Percentiles rank a stretch among this genome's conserved stretches.
Evolutionary conservation across 2,113 vertebrate species (phyloP).

Genomic region (Mungos mungo): DNA sequence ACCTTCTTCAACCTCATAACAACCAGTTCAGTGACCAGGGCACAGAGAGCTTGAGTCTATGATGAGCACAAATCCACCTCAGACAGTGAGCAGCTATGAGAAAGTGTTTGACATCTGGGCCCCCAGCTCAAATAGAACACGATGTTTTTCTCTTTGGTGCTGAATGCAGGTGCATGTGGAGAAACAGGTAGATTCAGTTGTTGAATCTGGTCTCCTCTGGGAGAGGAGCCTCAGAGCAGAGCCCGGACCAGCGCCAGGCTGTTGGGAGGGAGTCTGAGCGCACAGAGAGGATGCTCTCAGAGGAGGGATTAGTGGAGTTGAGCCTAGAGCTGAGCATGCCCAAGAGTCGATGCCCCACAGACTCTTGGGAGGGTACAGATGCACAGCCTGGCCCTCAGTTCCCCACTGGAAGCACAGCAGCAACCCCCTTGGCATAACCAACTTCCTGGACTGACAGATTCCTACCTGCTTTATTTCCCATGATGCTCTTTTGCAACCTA

Average conservation of each 20-base stretch:
- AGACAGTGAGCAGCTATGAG: conserved; percentile 6
- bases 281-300: background rate
- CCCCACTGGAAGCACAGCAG: background rate
- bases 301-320: accelerated
- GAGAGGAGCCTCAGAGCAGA: background rate
- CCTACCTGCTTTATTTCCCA: background rate
- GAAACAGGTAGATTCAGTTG: background rate
- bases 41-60: background rate
- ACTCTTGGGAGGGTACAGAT: background rate
- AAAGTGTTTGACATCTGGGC: background rate
- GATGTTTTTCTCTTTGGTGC: background rate
- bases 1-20: background rate
- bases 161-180: background rate
- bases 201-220: background rate
- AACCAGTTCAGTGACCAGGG: background rate
- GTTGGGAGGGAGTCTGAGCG: background rate
- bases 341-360: accelerated
- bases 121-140: background rate
- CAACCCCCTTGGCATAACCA: background rate
- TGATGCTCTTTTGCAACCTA: background rate
- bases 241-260: background rate
- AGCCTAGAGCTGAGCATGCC: background rate
- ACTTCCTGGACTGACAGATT: background rate
- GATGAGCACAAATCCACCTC: background rate
- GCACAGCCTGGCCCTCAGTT: background rate